Conservation (phyloP, 2,888 invertebrate species). For the Nephrotoma guestfalica region DNA sequence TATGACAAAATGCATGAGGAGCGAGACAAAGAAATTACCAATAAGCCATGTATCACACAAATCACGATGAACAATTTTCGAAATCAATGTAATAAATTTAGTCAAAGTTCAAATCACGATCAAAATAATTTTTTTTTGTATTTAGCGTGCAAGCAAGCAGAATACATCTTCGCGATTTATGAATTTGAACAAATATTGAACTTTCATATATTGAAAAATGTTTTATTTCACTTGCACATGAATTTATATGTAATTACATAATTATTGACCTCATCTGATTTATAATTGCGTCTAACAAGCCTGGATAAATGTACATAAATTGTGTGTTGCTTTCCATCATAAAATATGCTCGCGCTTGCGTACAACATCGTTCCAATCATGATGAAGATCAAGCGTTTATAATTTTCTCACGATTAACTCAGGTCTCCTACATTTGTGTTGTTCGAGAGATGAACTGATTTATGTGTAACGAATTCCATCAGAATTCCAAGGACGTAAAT, state of each 20-base stretch:
- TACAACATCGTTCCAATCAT: neutral
- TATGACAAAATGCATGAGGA: neutral
- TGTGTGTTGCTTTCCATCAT: neutral
- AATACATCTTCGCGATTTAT: neutral
- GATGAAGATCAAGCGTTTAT: neutral
- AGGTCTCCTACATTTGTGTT: neutral
- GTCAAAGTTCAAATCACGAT: neutral
- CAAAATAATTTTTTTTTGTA: neutral
- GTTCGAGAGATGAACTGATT: neutral
- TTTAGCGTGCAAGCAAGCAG: neutral
- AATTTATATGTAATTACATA: neutral
- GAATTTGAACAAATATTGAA: neutral
- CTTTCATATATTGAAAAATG: neutral
- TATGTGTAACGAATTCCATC: neutral
- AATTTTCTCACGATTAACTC: neutral
- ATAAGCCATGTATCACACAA: neutral
- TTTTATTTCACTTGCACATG: neutral
- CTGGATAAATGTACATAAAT: neutral
- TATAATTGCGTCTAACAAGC: neutral
- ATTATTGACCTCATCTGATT: neutral
- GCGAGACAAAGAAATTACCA: neutral
- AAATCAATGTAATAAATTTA: neutral
- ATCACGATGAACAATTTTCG: neutral
- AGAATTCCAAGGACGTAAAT: neutral
- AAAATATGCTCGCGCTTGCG: too few relatives aligned